Conservation (phyloP, 2,797 vertebrate species). For the Ceryle rudis region DNA sequence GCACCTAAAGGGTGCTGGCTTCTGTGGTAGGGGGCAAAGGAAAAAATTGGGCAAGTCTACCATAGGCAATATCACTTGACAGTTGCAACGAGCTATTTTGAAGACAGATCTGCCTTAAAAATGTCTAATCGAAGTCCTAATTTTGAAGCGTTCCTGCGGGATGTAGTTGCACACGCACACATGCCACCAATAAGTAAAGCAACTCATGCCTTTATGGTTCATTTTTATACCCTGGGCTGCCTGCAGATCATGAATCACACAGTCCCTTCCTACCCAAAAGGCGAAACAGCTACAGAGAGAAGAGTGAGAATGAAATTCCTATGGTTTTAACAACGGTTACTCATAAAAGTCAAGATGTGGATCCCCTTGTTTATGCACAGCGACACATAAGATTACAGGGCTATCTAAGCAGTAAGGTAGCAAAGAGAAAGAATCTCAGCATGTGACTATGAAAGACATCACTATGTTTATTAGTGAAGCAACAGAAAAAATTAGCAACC, state of each 20-base stretch:
- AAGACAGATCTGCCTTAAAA: not conserved
- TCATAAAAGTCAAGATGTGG: not conserved
- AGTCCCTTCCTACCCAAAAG: not conserved
- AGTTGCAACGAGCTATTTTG: not conserved
- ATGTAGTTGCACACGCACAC: not conserved
- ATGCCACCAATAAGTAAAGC: not conserved
- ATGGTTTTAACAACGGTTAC: not conserved
- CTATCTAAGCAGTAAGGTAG: not conserved
- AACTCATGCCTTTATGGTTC: not conserved
- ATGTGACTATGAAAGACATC: not conserved
- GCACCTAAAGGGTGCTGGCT: not conserved
- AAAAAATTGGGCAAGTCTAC: not conserved
- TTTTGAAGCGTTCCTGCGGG: not conserved
- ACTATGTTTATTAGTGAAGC: not conserved
- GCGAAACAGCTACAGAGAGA: not conserved
- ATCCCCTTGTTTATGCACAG: not conserved
- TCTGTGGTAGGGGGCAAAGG: not conserved
- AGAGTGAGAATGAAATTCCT: not conserved
- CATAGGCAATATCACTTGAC: not conserved
- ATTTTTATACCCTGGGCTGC: not conserved
- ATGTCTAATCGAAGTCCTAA: not conserved
- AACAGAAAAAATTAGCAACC: not conserved
- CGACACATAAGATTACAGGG: rapidly evolving
- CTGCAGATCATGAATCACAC: not conserved
- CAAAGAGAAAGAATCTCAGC: not conserved